Percentiles rank a stretch among this genome's conserved stretches.
Conservation (phyloP, 2,797 vertebrate genomes). For the Rhodeus uyekii region DNA sequence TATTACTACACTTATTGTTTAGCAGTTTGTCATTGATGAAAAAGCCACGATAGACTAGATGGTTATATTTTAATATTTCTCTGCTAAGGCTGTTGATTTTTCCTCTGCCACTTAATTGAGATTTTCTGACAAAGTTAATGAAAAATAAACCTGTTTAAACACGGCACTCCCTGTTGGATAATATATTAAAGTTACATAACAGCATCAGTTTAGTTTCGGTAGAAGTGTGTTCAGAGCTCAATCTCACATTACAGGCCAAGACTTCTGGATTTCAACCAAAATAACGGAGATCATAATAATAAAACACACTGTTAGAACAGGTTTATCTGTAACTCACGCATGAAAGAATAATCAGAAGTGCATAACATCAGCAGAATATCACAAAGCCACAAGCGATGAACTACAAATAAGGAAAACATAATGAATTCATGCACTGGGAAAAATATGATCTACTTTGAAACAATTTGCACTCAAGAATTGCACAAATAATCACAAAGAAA, state of each 20-base stretch:
- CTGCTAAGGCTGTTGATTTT: neutral
- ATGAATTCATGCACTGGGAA: too few relatives aligned
- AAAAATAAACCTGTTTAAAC: constrained; percentile 1
- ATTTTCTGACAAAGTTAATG: neutral
- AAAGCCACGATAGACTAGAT: neutral
- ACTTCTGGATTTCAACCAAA: too few relatives aligned
- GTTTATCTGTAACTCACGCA: too few relatives aligned
- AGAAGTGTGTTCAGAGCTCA: neutral
- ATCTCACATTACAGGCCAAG: neutral
- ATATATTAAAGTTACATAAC: neutral
- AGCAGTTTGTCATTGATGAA: neutral
- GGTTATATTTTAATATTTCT: neutral
- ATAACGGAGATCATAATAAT: too few relatives aligned
- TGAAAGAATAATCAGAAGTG: too few relatives aligned
- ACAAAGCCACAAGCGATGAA: too few relatives aligned
- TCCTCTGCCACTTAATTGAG: neutral
- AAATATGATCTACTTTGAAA: too few relatives aligned
- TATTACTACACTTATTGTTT: neutral
- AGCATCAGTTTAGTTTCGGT: neutral
- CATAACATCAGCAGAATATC: too few relatives aligned
- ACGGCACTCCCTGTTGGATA: neutral
- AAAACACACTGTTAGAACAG: too few relatives aligned
- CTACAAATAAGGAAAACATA: too few relatives aligned
- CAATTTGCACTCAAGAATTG: too few relatives aligned
- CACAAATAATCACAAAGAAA: too few relatives aligned